A percentile compares a stretch with the other conserved stretches of the same genome.
Evolutionary conservation across 2,888 invertebrate species (phyloP).

Genomic region (Leucoma salicis): DNA sequence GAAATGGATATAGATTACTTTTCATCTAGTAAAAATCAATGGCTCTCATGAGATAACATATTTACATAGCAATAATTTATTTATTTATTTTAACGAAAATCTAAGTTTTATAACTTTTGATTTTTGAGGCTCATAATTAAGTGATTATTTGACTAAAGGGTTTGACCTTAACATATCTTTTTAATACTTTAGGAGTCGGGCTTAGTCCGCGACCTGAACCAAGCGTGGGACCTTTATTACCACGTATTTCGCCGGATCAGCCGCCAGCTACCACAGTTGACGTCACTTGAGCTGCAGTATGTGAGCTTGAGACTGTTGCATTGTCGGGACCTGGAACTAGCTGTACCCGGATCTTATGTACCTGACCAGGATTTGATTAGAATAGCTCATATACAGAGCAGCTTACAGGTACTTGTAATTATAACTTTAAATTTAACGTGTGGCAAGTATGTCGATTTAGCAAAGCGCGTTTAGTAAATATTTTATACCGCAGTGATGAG

Average conservation of each 20-base stretch:
- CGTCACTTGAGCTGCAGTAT: slow-evolving; percentile 95
- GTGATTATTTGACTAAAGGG: no score
- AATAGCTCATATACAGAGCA: slow-evolving; percentile 94
- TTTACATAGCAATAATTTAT: no score
- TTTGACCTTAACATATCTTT: neutral
- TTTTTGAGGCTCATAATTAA: no score
- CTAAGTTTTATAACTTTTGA: no score
- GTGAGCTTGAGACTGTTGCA: slow-evolving; percentile 95
- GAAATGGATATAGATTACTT: no score
- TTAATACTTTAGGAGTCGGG: slow-evolving; percentile 84
- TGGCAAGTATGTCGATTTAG: no score
- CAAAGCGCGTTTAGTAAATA: no score
- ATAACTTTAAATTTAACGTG: no score
- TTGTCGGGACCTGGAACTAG: slow-evolving; percentile 96
- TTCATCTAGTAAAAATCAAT: no score
- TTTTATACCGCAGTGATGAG: no score
- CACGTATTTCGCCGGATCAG: slow-evolving; percentile 98
- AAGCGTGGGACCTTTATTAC: slow-evolving; percentile 99
- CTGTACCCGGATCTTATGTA: slow-evolving; percentile 98
- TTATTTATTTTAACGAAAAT: no score
- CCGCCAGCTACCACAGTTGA: slow-evolving; percentile 95
- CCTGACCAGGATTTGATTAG: slow-evolving; percentile 94
- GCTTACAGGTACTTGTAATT: slow-evolving; percentile 94
- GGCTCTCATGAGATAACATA: no score
- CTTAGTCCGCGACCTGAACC: slow-evolving; percentile 95